Evolutionary conservation across 2,113 vertebrate genomes (phyloP).

Genomic region (Erinaceus europaeus): DNA sequence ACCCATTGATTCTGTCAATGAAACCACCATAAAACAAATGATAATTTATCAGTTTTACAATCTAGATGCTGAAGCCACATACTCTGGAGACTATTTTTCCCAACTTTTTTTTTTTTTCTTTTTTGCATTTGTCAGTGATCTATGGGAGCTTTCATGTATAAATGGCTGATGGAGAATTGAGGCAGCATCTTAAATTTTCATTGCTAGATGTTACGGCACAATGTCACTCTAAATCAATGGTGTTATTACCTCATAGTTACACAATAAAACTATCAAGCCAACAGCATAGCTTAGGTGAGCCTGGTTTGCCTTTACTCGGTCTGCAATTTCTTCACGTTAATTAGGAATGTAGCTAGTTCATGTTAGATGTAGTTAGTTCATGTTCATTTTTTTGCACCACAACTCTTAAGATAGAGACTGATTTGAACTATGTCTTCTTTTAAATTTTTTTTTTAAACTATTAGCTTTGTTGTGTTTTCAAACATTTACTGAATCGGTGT

Average conservation of each 20-base stretch:
- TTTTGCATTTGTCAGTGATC: slow-evolving; percentile 15
- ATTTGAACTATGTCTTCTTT: not conserved
- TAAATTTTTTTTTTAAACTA: not conserved
- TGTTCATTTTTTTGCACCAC: not conserved
- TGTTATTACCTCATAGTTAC: slow-evolving; percentile 12
- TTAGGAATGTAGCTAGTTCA: slow-evolving; percentile 11
- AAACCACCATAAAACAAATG: not conserved
- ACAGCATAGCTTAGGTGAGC: not conserved
- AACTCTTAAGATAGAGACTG: not conserved
- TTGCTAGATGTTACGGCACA: not conserved
- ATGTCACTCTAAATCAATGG: slow-evolving; percentile 11
- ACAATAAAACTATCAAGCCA: slow-evolving; percentile 14
- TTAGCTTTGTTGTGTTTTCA: not conserved
- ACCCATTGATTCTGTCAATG: not conserved
- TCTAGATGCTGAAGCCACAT: not conserved
- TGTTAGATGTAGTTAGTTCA: not conserved
- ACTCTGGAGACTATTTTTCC: slow-evolving; percentile 8
- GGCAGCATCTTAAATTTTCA: slow-evolving; percentile 34
- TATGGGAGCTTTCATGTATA: slow-evolving; percentile 14
- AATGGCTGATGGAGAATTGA: slow-evolving; percentile 29
- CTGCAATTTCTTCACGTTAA: not conserved
- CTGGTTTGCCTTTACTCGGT: not conserved
- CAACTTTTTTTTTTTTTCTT: not conserved
- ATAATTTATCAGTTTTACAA: slow-evolving; percentile 3
- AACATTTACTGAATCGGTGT: not conserved